Base-by-base conservation (phyloP, 1,140 invertebrate genomes). In the Yoshiicerus persimilis region DNA sequence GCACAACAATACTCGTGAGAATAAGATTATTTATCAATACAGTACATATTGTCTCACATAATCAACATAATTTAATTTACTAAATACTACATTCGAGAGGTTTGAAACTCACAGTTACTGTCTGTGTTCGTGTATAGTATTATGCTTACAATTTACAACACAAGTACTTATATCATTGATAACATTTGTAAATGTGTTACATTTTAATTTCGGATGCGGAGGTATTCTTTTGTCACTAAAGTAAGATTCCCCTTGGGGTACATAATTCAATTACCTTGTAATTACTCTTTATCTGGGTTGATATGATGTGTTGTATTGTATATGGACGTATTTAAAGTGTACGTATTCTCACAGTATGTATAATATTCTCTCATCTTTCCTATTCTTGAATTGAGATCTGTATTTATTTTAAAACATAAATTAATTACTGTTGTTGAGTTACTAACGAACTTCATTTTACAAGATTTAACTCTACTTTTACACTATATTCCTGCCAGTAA, bases 151-250 rank as follows among this genome's bases (percentile, higher is more conserved):
- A n/a, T 64, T 30, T 27, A 25, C 4, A 27, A 27, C 5, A 30
- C 9, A 70, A 30, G 64, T n/a, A 27, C 13, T n/a, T 64, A 66
- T 20, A 16, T 9, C 8, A 25, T 6, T n/a, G n/a, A n/a, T n/a
- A n/a, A n/a, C n/a, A n/a, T n/a, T n/a, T 64, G 9, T 64, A 66
- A 6, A n/a, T 77, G 27, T 77, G n/a, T 34, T 77, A 80, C 75
- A 80, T 10, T 75, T 80, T 80, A 80, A 80, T 80, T 80, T 80
- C 75, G 75, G 75, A 80, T 80, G 75, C 75, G 75, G 75, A 80
- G 32, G 75, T 70, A 70, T 30, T 77, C n/a, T n/a, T n/a, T n/a
- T n/a, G n/a, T n/a, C 13, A 77, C 27, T 77, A 32, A n/a, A n/a
- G 47, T 56, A 56, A 16, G 20, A 56, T 56, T n/a, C n/a, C n/a